Evolutionary conservation across 2,888 invertebrate species (phyloP), one percentile per base, ranked within the genome.

Genomic region (Alviniconcha strummeri): DNA sequence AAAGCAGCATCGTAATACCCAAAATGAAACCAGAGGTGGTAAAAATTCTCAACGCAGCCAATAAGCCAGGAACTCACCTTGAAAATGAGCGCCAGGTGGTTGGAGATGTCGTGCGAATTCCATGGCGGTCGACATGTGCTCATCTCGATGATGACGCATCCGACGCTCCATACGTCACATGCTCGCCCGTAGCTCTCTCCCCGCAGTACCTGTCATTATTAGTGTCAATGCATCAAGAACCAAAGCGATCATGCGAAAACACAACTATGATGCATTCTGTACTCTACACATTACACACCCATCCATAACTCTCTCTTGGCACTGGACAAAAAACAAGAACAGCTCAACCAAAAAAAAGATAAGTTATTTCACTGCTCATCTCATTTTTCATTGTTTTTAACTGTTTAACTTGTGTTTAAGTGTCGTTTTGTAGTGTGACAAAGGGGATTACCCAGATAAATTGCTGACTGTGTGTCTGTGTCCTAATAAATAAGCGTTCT

Each of bases 121-220:
- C 94, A 94, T 0, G 94, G 94, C 8, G 94, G 94, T 85, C 93
- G 93, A n/a, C 93, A 91, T 11, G 94, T 94, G 9, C 92, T 91
- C 94, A 94, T 94, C 87, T 94, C 94, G 75, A 94, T 94, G 85
- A 94, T 91, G 64, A 92, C 92, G 88, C 94, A 94, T 6, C 94
- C 94, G 13, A 94, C 92, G 88, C 94, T 93, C 94, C 94, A 94
- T 15, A 94, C 92, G 88, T 94, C 94, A 91, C 94, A 94, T 0
- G 94, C 93, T 78, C 94, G 88, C n/a, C 94, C 94, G 88, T 94
- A 94, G 84, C 91, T 91, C 87, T 94, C 94, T 7, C 94, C 94
- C 80, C 94, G 88, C 78, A 94, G 88, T 13, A 94, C 94, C 93
- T 94, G 83, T 52, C 72, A 72, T 52, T 36, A 36, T 36, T 36